phyloP scores from a whole-genome alignment of 2,113 vertebrate species.

The Ibidorhyncha struthersii region DNA sequence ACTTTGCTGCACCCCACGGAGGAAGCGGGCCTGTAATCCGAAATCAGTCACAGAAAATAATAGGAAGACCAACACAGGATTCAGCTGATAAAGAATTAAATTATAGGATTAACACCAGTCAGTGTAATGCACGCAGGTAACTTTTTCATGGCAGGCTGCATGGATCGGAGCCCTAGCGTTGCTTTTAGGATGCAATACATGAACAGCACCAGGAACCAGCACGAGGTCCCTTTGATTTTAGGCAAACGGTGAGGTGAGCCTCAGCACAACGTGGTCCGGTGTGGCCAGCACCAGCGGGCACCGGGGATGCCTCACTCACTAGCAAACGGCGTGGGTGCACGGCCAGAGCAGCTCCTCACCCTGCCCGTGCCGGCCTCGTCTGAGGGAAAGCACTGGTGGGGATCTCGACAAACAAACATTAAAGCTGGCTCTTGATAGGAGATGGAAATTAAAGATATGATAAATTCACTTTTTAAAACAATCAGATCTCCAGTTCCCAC shows the following conservation, averaged over 20 bases:
- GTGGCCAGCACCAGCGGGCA: neutral
- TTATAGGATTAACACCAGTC: neutral
- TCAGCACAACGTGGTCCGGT: rapidly evolving
- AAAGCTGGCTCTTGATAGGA: neutral
- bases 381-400: neutral
- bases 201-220: neutral
- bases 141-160: rapidly evolving
- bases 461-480: conserved; percentile 1
- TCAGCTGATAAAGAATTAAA: neutral
- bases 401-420: neutral
- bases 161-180: rapidly evolving
- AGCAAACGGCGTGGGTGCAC: rapidly evolving
- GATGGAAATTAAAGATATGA: neutral
- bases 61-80: neutral
- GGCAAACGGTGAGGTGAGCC: rapidly evolving
- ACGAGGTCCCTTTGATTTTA: neutral
- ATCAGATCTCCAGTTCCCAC: neutral
- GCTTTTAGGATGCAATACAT: neutral
- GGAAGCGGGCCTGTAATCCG: neutral
- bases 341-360: neutral
- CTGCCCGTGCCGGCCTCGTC: rapidly evolving
- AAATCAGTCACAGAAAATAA: neutral
- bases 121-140: neutral
- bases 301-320: rapidly evolving
- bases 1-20: neutral